Base-by-base conservation (phyloP, 2,113 vertebrate species). In the Centropus bengalensis region DNA sequence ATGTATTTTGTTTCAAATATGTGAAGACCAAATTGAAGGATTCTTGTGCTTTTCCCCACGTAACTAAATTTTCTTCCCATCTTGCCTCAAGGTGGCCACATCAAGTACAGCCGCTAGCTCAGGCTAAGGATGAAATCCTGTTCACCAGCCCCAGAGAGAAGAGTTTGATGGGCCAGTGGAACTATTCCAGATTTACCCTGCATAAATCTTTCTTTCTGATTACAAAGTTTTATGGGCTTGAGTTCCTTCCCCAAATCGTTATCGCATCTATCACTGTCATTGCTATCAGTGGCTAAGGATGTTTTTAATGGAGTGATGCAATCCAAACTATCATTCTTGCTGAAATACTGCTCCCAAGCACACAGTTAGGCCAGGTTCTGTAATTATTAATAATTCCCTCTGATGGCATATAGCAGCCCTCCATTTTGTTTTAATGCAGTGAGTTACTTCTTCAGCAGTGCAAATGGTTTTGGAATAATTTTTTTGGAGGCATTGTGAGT, bases 301-400 rank as follows among this genome's bases (percentile, higher is more conserved):
- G 76, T 59, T 89, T 95, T 45, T 90, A 88, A 93, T 49, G 85
- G 89, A 82, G 64, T 67, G 51, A 84, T 87, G 81, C 68, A 85
- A 91, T 87, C 86, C 86, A 76, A 62, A 54, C 78, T 36, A 75
- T 91, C 32, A 16, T 74, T 88, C 93, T 77, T 93, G 68, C 82
- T 94, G 91, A 95, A 96, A 90, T 91, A 82, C 79, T 83, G 88
- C 71, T 95, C 89, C 91, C 89, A 76, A 89, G 78, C 78, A 94
- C 82, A 67, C 36, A 26, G 64, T 55, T 55, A 55, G 88, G 44
- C 82, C 95, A 86, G 89, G 93, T 94, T 85, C 87, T 91, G 64
- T 78, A 89, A 86, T 96, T 91, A 93, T 91, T 93, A 94, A 85
- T 93, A 89, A 86, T 87, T 80, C 75, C 82, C 88, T 95, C 82